Percentiles rank a stretch among this genome's conserved stretches.
These are phyloP conservation scores for Alca torda DNA, from an alignment of 2,797 vertebrate genomes.

Conservation along the genomic window DNA sequence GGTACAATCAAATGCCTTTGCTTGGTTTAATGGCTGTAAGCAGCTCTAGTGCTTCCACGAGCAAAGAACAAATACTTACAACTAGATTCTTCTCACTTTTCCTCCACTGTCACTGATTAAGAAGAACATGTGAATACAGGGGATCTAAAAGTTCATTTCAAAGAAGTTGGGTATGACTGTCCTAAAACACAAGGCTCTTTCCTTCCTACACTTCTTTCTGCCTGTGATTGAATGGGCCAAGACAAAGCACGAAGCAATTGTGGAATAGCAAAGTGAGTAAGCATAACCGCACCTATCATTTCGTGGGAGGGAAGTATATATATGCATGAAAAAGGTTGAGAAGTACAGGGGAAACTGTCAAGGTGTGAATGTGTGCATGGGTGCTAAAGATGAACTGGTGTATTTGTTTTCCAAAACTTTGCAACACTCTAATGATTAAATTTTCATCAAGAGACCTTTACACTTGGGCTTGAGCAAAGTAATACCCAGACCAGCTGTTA, in stretches of 20 bases:
- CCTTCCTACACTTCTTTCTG: background rate
- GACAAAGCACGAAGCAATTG: background rate
- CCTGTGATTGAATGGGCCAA: background rate
- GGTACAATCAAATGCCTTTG: background rate
- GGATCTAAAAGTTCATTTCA: background rate
- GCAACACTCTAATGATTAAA: background rate
- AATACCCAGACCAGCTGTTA: background rate
- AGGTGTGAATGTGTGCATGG: background rate
- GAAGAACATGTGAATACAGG: background rate
- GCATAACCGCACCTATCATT: rapidly evolving
- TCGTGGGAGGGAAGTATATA: background rate
- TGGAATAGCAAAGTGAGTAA: rapidly evolving
- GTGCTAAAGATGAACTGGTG: background rate
- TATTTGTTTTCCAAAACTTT: background rate
- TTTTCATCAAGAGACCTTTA: background rate
- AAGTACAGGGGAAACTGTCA: background rate
- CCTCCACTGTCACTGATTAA: background rate
- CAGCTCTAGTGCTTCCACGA: background rate
- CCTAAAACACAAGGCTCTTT: background rate
- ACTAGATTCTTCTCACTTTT: background rate
- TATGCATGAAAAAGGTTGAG: background rate
- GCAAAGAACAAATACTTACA: background rate
- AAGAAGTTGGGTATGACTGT: background rate
- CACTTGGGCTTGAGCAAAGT: background rate
- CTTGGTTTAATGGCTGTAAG: background rate